phyloP scores from a whole-genome alignment of 1,140 invertebrate species.

The Asobara japonica region DNA sequence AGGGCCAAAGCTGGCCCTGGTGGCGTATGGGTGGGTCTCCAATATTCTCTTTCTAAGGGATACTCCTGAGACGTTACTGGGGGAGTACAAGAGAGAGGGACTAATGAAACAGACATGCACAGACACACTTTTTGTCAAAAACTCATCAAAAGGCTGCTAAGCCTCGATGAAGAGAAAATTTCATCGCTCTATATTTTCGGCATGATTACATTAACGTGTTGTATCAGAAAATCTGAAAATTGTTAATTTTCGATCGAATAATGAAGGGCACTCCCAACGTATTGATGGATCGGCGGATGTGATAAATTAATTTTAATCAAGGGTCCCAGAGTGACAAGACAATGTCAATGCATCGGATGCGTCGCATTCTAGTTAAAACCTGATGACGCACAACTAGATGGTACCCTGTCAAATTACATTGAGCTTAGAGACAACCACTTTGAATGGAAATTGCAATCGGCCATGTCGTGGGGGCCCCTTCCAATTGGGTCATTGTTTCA shows the following conservation, averaged over 20 bases:
- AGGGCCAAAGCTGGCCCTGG: too few relatives aligned
- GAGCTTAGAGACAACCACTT: conserved; percentile 55
- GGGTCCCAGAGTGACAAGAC: conserved; percentile 29
- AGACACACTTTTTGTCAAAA: too few relatives aligned
- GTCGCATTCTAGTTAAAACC: conserved; percentile 45
- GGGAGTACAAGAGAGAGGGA: too few relatives aligned
- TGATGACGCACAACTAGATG: conserved; percentile 45
- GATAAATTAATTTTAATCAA: conserved; percentile 26
- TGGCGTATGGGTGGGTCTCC: too few relatives aligned
- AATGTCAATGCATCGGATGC: conserved; percentile 22
- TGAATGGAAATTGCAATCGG: conserved; percentile 57
- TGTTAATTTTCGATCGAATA: conserved; percentile 26
- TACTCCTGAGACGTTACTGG: too few relatives aligned
- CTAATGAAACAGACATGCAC: too few relatives aligned
- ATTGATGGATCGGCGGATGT: background rate
- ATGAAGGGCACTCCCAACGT: conserved; percentile 18
- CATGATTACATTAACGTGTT: too few relatives aligned
- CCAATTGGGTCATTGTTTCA: conserved; percentile 57
- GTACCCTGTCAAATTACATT: conserved; percentile 50
- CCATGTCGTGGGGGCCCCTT: conserved; percentile 18
- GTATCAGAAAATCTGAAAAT: conserved; percentile 28
- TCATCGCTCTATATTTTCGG: too few relatives aligned
- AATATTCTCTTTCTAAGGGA: too few relatives aligned
- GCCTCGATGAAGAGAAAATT: too few relatives aligned
- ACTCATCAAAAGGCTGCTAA: too few relatives aligned